phyloP scores from a whole-genome alignment of 2,113 vertebrate genomes.

The Chaetodon trifascialis region DNA sequence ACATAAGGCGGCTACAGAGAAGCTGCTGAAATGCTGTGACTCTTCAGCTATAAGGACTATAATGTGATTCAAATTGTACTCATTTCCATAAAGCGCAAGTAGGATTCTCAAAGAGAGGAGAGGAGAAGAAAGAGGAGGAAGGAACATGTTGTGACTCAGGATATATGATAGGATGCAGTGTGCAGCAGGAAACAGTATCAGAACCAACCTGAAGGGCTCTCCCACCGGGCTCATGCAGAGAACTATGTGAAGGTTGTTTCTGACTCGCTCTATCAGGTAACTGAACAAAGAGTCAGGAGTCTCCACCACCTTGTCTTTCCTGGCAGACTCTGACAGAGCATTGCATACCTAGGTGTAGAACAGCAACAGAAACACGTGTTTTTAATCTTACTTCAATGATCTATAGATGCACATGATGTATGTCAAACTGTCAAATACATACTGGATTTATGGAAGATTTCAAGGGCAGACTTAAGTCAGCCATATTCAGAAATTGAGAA shows the following conservation, averaged over 20 bases:
- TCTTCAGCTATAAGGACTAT: neutral
- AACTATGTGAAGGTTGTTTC: constrained; percentile 89
- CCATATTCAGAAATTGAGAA: neutral
- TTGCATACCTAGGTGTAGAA: constrained; percentile 80
- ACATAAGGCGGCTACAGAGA: neutral
- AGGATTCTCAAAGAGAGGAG: neutral
- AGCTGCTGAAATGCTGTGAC: neutral
- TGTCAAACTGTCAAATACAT: neutral
- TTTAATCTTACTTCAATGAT: neutral
- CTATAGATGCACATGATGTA: neutral
- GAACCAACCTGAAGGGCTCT: constrained; percentile 88
- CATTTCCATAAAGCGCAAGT: neutral
- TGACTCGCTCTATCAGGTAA: constrained; percentile 89
- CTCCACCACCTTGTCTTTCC: constrained; percentile 82
- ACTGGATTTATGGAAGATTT: neutral
- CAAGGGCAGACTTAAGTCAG: neutral
- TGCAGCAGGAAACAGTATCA: neutral
- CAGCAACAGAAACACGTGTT: neutral
- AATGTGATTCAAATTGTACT: neutral
- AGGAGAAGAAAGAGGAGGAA: neutral
- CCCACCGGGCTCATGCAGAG: constrained; percentile 92
- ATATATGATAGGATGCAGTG: constrained; percentile 7
- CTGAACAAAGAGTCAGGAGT: constrained; percentile 87
- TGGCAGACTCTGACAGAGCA: constrained; percentile 83
- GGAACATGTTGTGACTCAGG: neutral